Base-by-base conservation (phyloP, 2,888 invertebrate species). In the Cephus nigrinus region DNA sequence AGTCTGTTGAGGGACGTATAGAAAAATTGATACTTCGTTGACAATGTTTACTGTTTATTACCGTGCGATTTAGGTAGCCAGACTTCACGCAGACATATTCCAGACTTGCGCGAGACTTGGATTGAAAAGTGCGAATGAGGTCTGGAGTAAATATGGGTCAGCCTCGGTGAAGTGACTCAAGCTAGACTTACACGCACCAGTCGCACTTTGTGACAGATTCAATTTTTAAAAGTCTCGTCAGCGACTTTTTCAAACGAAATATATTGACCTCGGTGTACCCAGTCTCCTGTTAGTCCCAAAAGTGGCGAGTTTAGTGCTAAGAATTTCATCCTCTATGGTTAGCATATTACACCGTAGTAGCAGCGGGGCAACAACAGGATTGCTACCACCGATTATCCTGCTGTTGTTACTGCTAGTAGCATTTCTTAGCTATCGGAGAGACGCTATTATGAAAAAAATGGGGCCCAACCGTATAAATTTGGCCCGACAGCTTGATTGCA, bases 391-490 rank as follows among this genome's bases (percentile, higher is more conserved):
- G 55, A 55, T 55, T 55, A 55, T 9, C 9, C 23, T 55, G 55
- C 55, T 55, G 55, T 55, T 55, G 23, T 55, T 55, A 55, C 23
- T 55, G 55, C 55, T 55, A 23, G 55, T 55, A 23, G 55, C 55
- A 23, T 23, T 55, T 55, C 23, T 55, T 55, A 55, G 55, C 55
- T 55, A 36, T 75, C 69, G 76, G 30, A 73, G 69, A 78, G 75
- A 80, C 71, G 34, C 75, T 80, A 75, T 80, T 78, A 77, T 76
- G 76, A 80, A 80, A 55, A 80, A 80, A 78, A 76, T 75, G 77
- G 78, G 76, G 78, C 73, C 76, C 75, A 75, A 80, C 71, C 74
- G 75, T 73, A 80, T 80, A 78, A 80, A 80, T 80, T 80, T 80
- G 69, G 55, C 73, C 74, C 69, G 78, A 78, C 80, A 78, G 80